These are phyloP conservation scores for Aphrophora alni DNA, from an alignment of 2,888 invertebrate genomes.

Conservation along the genomic window DNA sequence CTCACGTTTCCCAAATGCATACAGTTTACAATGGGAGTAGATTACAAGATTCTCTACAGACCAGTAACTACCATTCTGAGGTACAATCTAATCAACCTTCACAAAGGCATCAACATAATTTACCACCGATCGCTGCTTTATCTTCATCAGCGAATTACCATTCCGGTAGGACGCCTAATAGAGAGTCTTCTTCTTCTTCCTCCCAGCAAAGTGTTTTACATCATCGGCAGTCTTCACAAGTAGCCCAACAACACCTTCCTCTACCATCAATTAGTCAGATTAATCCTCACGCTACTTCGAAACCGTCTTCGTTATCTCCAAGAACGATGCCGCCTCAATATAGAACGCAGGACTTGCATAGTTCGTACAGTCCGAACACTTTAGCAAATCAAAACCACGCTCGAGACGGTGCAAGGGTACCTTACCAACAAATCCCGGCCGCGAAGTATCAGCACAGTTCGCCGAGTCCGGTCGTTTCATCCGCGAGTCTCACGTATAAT, in stretches of 20 bases:
- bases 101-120: slow-evolving; percentile 56
- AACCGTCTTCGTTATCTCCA: slow-evolving; percentile 48
- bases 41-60: not conserved
- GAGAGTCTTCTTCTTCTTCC: not conserved
- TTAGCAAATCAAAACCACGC: slow-evolving; percentile 45
- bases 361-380: slow-evolving; percentile 24
- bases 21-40: slow-evolving; percentile 32
- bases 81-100: slow-evolving; percentile 18
- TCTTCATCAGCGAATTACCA: slow-evolving; percentile 53
- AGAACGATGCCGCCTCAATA: slow-evolving; percentile 43
- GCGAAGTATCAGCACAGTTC: slow-evolving; percentile 14
- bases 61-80: not conserved
- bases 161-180: not conserved
- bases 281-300: slow-evolving; percentile 3
- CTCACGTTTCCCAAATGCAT: slow-evolving; percentile 21
- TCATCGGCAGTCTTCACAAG: slow-evolving; percentile 49
- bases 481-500: slow-evolving; percentile 20
- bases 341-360: slow-evolving; percentile 20
- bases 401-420: slow-evolving; percentile 51
- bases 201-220: not conserved
- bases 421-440: slow-evolving; percentile 13
- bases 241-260: slow-evolving; percentile 51
- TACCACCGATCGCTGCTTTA: slow-evolving; percentile 62
- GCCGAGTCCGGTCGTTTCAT: slow-evolving; percentile 1
- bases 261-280: slow-evolving; percentile 27